A percentile compares a stretch with the other conserved stretches of the same genome.
These are phyloP conservation scores for Gymnoscopelus microlampas DNA, from an alignment of 2,797 vertebrate species.

Conservation along the genomic window DNA sequence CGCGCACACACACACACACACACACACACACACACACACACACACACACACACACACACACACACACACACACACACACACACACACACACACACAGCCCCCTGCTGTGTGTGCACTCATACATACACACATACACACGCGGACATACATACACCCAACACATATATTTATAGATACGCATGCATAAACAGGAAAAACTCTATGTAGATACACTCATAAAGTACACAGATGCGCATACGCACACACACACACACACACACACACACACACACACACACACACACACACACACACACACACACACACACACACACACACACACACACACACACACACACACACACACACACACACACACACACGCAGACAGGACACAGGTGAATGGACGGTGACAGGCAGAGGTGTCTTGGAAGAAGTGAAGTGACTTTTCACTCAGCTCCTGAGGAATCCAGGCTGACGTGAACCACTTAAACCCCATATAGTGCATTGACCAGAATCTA, in stretches of 20 bases:
- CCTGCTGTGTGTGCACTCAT: background rate
- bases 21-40: constrained; percentile 21
- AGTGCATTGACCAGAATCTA: too few relatives aligned
- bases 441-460: too few relatives aligned
- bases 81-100: constrained; percentile 11
- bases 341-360: background rate
- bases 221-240: background rate
- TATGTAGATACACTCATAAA: too few relatives aligned
- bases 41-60: constrained; percentile 14
- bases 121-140: constrained; percentile 16
- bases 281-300: constrained; percentile 17
- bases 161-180: too few relatives aligned
- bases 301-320: background rate
- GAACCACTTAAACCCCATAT: too few relatives aligned
- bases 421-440: background rate
- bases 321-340: background rate
- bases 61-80: constrained; percentile 16
- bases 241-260: background rate
- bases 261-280: constrained; percentile 17
- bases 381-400: too few relatives aligned
- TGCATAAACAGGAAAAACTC: too few relatives aligned
- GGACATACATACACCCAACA: background rate
- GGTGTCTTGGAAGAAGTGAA: background rate
- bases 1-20: constrained; percentile 44
- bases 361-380: too few relatives aligned